Evolutionary conservation across 2,113 vertebrate genomes (phyloP).

Genomic region (Lamprologus tigripictilis): DNA sequence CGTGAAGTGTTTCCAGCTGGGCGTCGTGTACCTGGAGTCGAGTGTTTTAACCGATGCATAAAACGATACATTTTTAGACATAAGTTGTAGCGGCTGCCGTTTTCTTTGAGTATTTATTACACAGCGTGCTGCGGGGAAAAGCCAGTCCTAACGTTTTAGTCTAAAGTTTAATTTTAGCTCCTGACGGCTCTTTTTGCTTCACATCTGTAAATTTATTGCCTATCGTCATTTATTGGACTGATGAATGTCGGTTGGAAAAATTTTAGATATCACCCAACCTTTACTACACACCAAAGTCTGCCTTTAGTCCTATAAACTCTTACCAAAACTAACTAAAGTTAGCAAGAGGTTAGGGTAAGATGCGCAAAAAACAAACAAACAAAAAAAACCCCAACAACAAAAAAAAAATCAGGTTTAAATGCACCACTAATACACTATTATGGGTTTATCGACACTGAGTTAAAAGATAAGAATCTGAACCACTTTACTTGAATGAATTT

Average conservation of each 20-base stretch:
- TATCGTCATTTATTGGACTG: background rate
- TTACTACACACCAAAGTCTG: background rate
- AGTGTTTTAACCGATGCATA: background rate
- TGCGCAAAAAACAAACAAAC: background rate
- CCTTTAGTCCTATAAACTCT: background rate
- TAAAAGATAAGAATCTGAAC: background rate
- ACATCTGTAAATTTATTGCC: background rate
- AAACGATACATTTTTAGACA: background rate
- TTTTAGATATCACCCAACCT: background rate
- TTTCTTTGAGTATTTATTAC: background rate
- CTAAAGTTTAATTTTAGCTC: background rate
- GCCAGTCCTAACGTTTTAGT: background rate
- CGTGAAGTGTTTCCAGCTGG: background rate
- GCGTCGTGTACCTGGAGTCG: accelerated
- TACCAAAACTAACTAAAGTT: background rate
- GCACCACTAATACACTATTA: background rate
- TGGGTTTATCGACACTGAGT: background rate
- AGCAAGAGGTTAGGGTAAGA: background rate
- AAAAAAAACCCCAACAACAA: accelerated
- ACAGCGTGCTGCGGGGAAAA: accelerated
- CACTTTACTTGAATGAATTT: background rate
- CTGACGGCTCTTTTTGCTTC: background rate
- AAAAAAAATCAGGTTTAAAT: background rate
- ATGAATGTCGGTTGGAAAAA: background rate
- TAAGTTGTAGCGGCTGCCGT: background rate